phyloP scores from a whole-genome alignment of 2,888 invertebrate species.

The Cloeon dipterum region DNA sequence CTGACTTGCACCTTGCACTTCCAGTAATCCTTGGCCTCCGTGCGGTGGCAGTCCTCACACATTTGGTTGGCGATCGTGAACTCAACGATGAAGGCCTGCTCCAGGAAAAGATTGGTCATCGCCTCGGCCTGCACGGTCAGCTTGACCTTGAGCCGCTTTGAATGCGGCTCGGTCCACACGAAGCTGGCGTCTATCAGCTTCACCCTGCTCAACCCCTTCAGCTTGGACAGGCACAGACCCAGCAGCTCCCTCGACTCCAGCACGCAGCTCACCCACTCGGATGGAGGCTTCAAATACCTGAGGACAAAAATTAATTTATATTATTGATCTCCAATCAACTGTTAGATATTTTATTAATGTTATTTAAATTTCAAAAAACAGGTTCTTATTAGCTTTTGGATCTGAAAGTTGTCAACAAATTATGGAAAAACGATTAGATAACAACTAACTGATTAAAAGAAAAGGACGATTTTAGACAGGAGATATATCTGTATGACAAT shows the following conservation, averaged over 20 bases:
- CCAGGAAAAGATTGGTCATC: constrained; percentile 66
- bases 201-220: constrained; percentile 73
- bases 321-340: too few relatives aligned
- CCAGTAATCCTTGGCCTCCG: constrained; percentile 97
- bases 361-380: too few relatives aligned
- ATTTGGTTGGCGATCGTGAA: constrained; percentile 79
- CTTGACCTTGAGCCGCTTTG: constrained; percentile 82
- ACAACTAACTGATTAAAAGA: too few relatives aligned
- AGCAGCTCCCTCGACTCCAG: constrained; percentile 83
- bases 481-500: too few relatives aligned
- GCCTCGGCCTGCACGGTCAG: constrained; percentile 91
- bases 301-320: constrained; percentile 2
- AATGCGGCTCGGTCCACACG: constrained; percentile 98
- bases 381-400: too few relatives aligned
- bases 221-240: constrained; percentile 70
- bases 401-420: too few relatives aligned
- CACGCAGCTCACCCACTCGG: constrained; percentile 62
- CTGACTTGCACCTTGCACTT: constrained; percentile 71
- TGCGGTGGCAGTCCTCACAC: constrained; percentile 92
- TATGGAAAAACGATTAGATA: too few relatives aligned
- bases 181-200: constrained; percentile 90
- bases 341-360: too few relatives aligned
- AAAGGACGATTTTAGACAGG: too few relatives aligned
- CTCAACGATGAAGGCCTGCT: constrained; percentile 91
- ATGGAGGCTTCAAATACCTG: constrained; percentile 75